Base-by-base conservation (phyloP, 2,888 invertebrate species). In the Lathronympha strigana region DNA sequence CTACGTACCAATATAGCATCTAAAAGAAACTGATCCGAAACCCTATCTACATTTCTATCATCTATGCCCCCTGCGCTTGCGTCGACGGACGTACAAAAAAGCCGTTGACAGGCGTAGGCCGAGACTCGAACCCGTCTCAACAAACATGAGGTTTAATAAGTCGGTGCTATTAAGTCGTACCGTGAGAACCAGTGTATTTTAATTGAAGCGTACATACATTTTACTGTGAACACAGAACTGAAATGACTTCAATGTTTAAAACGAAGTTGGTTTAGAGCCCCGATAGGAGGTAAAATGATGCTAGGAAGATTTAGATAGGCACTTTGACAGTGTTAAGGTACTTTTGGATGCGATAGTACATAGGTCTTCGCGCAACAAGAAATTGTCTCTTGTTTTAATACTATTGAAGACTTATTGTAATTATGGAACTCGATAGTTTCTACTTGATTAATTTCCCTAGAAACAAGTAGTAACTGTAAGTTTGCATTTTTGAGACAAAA, bases 131-230 rank as follows among this genome's bases (percentile, higher is more conserved):
- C 60, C 68, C 50, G 38, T 25, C 25, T 43, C 33, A 58, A 58
- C 45, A 45, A 64, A 60, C 64, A 64, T 28, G n/a, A 23, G 40
- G 21, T 38, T 43, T 43, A 40, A 33, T 73, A 72, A 72, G 70
- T 69, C 72, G 58, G 15, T 61, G 66, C 63, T 62, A 69, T 69
- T 70, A 71, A 70, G 66, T 67, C 67, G 69, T 71, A 73, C 47
- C 66, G 63, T 69, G 68, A 66, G 68, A 68, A 61, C 23, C 21
- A 9, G 58, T 58, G 43, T 47, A 58, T 11, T 58, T 33, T 47
- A 58, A 49, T 58, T 47, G 47, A 58, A 45, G 54, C 15, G 15
- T 15, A 13, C 54, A 38, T 15, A 25, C 25, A 45, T 21, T 13
- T 23, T 25, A 25, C 6, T 25, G 3, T 43, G 19, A 13, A 17